Evolutionary conservation across 2,113 vertebrate species (phyloP), one percentile per base, ranked within the genome.

Genomic region (Pseudopipra pipra): DNA sequence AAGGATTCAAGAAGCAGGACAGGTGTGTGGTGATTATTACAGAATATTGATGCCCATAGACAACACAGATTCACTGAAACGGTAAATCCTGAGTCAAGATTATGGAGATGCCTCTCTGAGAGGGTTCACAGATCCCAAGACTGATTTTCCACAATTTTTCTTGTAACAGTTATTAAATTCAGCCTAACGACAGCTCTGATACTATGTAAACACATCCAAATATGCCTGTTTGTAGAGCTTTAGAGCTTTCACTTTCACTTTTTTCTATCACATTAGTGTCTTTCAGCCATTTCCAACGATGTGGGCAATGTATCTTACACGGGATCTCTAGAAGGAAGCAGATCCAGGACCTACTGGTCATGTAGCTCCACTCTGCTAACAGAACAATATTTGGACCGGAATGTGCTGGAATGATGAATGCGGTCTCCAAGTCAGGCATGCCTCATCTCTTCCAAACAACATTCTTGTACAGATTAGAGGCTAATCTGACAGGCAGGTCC

Each of bases 391-490:
- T 94, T 85, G 70, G 91, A 93, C 89, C 67, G 52, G 93, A 97
- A 95, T 94, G 79, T 90, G 70, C 89, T 91, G 75, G 88, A 93
- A 85, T 81, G 86, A 94, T 97, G 90, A 90, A 95, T 90, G 71
- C 71, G 86, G 90, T 82, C 89, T 96, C 90, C 82, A 97, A 85
- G 51, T 94, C 93, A 95, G 94, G 87, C 96, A 97, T 96, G 97
- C 93, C 97, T 98, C 96, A 97, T 93, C 78, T 97, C 97, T 97
- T 97, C 96, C 96, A 98, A 98, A 97, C 92, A 98, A 97, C 97
- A 98, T 98, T 98, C 97, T 97, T 98, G 95, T 89, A 96, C 95
- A 98, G 98, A 98, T 98, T 98, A 98, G 92, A 97, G 94, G 88
- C 96, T 98, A 98, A 98, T 98, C 97, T 97, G 95, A 93, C 95